Evolutionary conservation across 2,113 vertebrate species (phyloP).

Genomic region (Psittacus erithacus): DNA sequence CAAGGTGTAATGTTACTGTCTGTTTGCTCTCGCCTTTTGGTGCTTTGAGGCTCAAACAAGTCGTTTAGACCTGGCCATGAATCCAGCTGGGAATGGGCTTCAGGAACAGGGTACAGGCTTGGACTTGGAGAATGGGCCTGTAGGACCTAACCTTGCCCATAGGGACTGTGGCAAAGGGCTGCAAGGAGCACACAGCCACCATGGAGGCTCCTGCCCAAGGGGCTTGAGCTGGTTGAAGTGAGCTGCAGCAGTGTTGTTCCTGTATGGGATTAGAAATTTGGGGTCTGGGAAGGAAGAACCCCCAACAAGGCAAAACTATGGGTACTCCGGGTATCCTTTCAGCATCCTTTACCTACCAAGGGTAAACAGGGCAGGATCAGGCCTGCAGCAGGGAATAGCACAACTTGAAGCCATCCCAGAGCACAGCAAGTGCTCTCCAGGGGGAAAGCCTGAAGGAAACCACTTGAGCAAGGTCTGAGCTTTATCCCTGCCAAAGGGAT

Average conservation of each 20-base stretch:
- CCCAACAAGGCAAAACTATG: no score
- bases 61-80: slow-evolving; percentile 32
- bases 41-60: slow-evolving; percentile 22
- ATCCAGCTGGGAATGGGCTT: background rate
- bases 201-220: background rate
- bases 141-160: rapidly evolving
- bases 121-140: rapidly evolving
- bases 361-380: background rate
- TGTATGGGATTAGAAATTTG: rapidly evolving
- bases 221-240: background rate
- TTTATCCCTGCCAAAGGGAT: rapidly evolving
- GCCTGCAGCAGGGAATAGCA: background rate
- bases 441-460: background rate
- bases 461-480: background rate
- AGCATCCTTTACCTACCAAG: background rate
- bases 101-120: rapidly evolving
- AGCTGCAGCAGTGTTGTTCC: rapidly evolving
- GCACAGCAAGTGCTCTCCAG: rapidly evolving
- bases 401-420: no score
- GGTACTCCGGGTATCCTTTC: background rate
- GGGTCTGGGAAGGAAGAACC: rapidly evolving
- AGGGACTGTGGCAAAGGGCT: rapidly evolving
- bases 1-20: slow-evolving; percentile 84
- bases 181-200: background rate
- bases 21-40: slow-evolving; percentile 81